Evolutionary conservation across 2,888 invertebrate genomes (phyloP).

Genomic region (Matsumyia berberina): DNA sequence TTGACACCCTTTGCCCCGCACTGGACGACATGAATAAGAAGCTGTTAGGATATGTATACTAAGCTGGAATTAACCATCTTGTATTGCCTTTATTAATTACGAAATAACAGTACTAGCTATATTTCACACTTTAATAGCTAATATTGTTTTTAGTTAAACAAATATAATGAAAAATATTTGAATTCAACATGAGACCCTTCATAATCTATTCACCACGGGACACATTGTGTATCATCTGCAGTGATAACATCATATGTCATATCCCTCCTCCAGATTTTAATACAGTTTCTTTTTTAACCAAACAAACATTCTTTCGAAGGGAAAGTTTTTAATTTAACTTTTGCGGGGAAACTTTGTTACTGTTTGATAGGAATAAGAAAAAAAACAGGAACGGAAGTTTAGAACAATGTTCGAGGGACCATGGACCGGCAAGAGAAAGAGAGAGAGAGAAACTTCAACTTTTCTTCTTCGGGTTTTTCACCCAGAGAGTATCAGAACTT

Average conservation of each 20-base stretch:
- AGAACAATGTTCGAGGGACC: slow-evolving; percentile 71
- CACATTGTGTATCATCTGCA: slow-evolving; percentile 58
- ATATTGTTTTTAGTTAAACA: too few species aligned
- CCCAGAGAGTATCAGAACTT: slow-evolving; percentile 38
- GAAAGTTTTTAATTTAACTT: slow-evolving; percentile 74
- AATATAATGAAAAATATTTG: not conserved
- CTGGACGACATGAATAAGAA: too few species aligned
- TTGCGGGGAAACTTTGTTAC: slow-evolving; percentile 64
- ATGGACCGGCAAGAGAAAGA: slow-evolving; percentile 17
- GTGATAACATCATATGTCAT: slow-evolving; percentile 66
- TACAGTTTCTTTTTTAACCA: slow-evolving; percentile 62
- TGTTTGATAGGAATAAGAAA: slow-evolving; percentile 38
- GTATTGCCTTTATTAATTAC: too few species aligned
- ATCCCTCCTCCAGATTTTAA: slow-evolving; percentile 44
- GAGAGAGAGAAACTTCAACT: slow-evolving; percentile 49
- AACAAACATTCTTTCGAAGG: slow-evolving; percentile 60
- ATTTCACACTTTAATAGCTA: too few species aligned
- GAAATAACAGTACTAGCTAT: too few species aligned
- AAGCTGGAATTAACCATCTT: too few species aligned
- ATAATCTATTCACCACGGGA: slow-evolving; percentile 43
- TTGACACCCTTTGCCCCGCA: too few species aligned
- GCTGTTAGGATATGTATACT: too few species aligned
- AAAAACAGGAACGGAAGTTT: slow-evolving; percentile 33
- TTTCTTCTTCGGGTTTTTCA: slow-evolving; percentile 41
- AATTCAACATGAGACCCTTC: not conserved